phyloP scores from a whole-genome alignment of 2,113 vertebrate genomes.

The Cephalopholis sonnerati region DNA sequence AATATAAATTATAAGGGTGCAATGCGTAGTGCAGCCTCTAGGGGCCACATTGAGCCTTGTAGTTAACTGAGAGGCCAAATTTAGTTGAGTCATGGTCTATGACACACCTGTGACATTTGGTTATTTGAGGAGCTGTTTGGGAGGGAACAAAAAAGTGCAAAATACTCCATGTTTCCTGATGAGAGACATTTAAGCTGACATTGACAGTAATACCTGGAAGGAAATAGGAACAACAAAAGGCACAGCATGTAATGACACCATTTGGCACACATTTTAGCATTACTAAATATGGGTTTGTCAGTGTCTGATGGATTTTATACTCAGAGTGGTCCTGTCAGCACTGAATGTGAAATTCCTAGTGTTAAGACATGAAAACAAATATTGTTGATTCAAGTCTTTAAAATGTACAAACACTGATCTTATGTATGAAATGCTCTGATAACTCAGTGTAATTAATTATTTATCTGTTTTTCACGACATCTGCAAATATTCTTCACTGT shows the following conservation, averaged over 20 bases:
- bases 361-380: too few relatives aligned
- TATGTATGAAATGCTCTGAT: too few relatives aligned
- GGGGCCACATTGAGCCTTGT: background rate
- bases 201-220: background rate
- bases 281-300: background rate
- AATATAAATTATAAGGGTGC: background rate
- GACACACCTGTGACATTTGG: background rate
- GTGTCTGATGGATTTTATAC: background rate
- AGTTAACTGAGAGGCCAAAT: background rate
- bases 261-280: conserved; percentile 7
- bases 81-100: background rate
- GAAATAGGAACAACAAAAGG: background rate
- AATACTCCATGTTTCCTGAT: background rate
- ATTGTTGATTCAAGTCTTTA: too few relatives aligned
- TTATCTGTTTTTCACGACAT: too few relatives aligned
- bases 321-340: background rate
- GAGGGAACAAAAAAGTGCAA: background rate
- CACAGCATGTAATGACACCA: background rate
- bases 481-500: background rate
- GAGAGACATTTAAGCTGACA: background rate
- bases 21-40: background rate
- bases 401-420: too few relatives aligned
- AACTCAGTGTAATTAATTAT: too few relatives aligned
- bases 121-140: background rate
- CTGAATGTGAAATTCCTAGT: background rate